These are phyloP conservation scores for Myiotriccus ornatus DNA, from an alignment of 2,797 vertebrate species.

Conservation along the genomic window DNA sequence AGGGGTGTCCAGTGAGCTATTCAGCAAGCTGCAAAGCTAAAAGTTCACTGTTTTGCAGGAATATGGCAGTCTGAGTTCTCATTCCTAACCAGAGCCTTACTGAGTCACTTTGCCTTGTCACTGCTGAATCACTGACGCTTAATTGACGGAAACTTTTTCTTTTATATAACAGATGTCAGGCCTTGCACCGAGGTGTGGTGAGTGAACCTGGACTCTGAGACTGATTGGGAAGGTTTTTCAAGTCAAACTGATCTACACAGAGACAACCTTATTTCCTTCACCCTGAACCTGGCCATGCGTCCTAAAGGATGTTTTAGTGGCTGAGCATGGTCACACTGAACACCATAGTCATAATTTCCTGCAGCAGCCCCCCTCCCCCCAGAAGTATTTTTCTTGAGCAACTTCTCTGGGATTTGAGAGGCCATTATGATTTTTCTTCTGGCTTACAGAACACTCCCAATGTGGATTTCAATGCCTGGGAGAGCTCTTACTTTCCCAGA, in stretches of 20 bases:
- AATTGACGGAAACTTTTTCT: neutral
- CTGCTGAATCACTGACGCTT: neutral
- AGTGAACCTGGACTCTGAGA: neutral
- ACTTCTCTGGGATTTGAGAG: neutral
- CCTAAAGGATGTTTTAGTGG: neutral
- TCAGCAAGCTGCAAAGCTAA: neutral
- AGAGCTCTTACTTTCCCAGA: neutral
- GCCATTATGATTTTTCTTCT: neutral
- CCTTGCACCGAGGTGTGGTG: neutral
- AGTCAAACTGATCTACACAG: neutral
- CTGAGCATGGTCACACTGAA: neutral
- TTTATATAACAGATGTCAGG: neutral
- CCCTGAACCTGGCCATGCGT: too few species aligned
- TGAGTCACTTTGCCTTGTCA: conserved; percentile 26
- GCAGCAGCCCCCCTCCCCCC: neutral
- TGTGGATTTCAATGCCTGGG: neutral
- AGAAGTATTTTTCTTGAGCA: neutral
- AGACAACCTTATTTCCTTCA: neutral
- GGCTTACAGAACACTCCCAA: neutral
- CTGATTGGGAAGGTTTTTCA: neutral
- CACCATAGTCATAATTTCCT: neutral
- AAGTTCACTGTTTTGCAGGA: neutral
- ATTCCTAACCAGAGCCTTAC: neutral
- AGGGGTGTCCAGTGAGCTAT: neutral
- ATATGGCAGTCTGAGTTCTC: neutral